Base-by-base conservation (phyloP, 2,888 invertebrate species). In the Chouioia cunea region DNA sequence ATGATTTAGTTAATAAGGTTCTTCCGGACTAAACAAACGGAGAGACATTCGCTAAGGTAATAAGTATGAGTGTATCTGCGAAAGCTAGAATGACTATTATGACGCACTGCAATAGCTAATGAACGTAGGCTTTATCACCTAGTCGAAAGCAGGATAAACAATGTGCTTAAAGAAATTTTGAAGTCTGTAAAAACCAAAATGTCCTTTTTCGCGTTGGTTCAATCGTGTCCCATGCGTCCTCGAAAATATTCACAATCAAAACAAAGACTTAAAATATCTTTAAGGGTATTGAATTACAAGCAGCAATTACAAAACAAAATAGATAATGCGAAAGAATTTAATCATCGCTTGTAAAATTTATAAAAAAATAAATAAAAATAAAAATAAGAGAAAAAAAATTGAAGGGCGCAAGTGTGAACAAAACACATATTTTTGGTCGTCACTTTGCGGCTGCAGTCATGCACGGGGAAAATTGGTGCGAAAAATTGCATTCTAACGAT, bases 361-460 rank as follows among this genome's bases (percentile, higher is more conserved):
- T 20, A 58, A 58, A 53, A 53, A 53, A 10, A 53, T 16, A n/a
- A 18, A 20, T 18, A 50, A 50, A 50, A 50, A 12, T 4, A 15
- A 57, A 22, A 54, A 43, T 48, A 18, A 16, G 43, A 18, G 44
- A 47, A 64, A 27, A 57, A 2, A 43, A 62, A 22, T 48, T 44
- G 46, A 50, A 54, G 67, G 18, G 56, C 52, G 64, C 44, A 53
- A 53, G 12, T 46, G 23, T 43, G 23, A 60, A 58, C 43, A 54
- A 62, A 65, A 53, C 36, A 57, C 60, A 66, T 67, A 70, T 73
- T 70, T 71, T 73, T 70, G 70, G 60, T 73, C 70, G 73, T 70
- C 73, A 71, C 70, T 73, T 73, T 66, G 73, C 70, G 73, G 70
- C 67, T 70, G 58, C 57, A 70, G 57, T 68, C 22, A 56, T n/a